phyloP scores from a whole-genome alignment of 2,113 vertebrate species.

The Rhynchomys soricoides region DNA sequence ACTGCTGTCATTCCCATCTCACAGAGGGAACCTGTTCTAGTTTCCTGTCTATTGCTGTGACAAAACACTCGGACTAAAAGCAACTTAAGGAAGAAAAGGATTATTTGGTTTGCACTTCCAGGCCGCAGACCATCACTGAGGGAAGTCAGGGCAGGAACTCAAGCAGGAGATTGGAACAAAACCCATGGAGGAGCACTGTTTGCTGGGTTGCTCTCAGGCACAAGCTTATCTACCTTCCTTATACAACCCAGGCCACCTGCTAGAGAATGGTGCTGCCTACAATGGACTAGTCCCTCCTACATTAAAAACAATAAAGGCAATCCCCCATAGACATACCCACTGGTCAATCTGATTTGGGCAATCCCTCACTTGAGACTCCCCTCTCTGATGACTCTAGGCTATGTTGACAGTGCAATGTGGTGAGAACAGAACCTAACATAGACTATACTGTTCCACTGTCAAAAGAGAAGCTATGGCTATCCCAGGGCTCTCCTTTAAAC shows the following conservation, averaged over 20 bases:
- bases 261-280: background rate
- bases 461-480: background rate
- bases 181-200: background rate
- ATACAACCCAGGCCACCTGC: background rate
- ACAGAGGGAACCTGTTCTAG: background rate
- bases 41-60: background rate
- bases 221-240: background rate
- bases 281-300: background rate
- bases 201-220: background rate
- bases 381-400: background rate
- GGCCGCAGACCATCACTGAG: too few species aligned
- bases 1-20: background rate
- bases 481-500: background rate
- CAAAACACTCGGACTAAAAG: background rate
- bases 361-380: background rate
- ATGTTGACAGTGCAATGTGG: background rate
- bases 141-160: background rate
- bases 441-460: background rate
- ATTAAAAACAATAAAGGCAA: background rate
- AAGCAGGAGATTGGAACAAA: background rate
- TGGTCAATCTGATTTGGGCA: background rate
- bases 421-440: background rate
- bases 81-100: background rate
- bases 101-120: background rate
- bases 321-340: background rate